Evolutionary conservation across 2,113 vertebrate species (phyloP), one percentile per base, ranked within the genome.

Genomic region (Ifrita kowaldi): DNA sequence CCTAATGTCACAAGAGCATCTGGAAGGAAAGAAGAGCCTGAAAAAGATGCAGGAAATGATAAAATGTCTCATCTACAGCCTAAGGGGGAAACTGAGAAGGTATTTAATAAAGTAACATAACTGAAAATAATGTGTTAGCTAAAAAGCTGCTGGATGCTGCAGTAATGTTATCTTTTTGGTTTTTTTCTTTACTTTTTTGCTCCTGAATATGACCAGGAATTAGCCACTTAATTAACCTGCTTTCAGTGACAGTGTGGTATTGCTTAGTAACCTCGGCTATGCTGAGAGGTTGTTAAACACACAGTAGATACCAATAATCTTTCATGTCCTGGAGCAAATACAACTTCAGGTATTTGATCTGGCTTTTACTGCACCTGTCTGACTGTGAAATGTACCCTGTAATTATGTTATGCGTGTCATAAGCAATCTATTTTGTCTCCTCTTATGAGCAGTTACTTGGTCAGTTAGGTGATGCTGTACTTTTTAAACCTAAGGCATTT

Each of bases 11-110:
- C 86, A 50, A 84, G 70, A 76, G 49, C 53, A 1, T 79, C 77
- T 93, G 92, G 52, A 94, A 97, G 68, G 39, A 97, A 78, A 65
- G 94, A 95, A 70, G 90, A 90, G 11, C 32, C 46, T 84, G 69
- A 35, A 81, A 94, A 82, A 68, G 64, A 65, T 39, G 19, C 50
- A 68, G 35, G 27, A 92, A 79, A 37, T 55, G 37, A 79, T 41
- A 60, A 68, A 53, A 75, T 30, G n/a, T 59, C 69, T 23, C 35
- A 49, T 84, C 57, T 27, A 28, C 59, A 52, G 22, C 32, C 71
- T 39, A 11, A 76, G n/a, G 33, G 18, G 8, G 56, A 76, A 65
- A 35, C 24, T 1, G 7, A 78, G 78, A 90, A 96, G 97, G 97
- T 97, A 97, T 86, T 63, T 89, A 71, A n/a, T 30, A 37, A 41